Conservation (phyloP, 2,888 invertebrate genomes). For the Hecatera dysodea region DNA sequence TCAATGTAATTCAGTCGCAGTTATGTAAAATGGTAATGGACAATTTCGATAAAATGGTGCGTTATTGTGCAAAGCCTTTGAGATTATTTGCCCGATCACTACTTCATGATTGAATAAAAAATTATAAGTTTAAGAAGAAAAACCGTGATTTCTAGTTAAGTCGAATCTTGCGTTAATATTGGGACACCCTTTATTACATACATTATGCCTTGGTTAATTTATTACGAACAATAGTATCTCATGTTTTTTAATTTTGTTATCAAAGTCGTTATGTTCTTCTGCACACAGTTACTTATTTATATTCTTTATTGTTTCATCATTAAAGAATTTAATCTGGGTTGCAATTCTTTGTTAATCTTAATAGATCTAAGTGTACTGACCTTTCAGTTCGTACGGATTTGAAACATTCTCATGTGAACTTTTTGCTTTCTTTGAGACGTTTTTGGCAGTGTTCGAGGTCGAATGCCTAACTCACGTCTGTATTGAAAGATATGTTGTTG, state of each 20-base stretch:
- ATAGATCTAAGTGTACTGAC: constrained; percentile 24
- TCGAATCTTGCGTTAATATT: no score
- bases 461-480: constrained; percentile 86
- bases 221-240: not conserved
- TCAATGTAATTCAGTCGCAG: no score
- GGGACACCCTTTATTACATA: no score
- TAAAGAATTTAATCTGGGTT: not conserved
- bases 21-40: no score
- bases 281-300: not conserved
- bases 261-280: constrained; percentile 6
- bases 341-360: constrained; percentile 17
- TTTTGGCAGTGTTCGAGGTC: constrained; percentile 86
- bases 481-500: constrained; percentile 86
- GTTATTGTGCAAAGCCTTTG: no score
- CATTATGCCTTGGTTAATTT: not conserved
- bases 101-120: no score
- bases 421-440: constrained; percentile 83
- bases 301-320: constrained; percentile 1
- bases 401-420: constrained; percentile 77
- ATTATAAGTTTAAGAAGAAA: no score
- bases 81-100: no score
- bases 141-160: no score
- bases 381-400: constrained; percentile 75
- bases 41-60: no score
- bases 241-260: not conserved